phyloP scores from a whole-genome alignment of 2,113 vertebrate genomes.

The Brachyhypopomus occidentalis region DNA sequence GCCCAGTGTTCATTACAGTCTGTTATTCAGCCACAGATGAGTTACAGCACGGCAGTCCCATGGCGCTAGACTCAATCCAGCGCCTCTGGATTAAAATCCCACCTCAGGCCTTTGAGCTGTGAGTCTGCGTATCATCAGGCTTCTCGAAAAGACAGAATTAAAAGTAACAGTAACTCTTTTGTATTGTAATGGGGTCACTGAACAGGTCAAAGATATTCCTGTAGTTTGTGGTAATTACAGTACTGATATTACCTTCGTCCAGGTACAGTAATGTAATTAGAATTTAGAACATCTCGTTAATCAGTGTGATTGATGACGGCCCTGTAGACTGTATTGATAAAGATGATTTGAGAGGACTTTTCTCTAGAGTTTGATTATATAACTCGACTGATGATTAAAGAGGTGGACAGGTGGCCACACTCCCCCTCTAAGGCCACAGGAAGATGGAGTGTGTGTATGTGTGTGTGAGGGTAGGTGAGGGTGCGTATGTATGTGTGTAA shows the following conservation, averaged over 20 bases:
- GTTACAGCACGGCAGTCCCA: too few relatives aligned
- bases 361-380: slow-evolving; percentile 13
- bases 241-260: slow-evolving; percentile 3
- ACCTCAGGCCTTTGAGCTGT: not conserved
- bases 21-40: too few relatives aligned
- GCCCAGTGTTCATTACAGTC: too few relatives aligned
- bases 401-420: not conserved
- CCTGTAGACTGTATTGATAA: slow-evolving; percentile 24
- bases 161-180: slow-evolving; percentile 21
- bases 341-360: not conserved
- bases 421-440: not conserved
- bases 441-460: not conserved
- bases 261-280: slow-evolving; percentile 30
- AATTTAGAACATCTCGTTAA: slow-evolving; percentile 16
- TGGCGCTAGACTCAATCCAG: not conserved
- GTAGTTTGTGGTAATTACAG: slow-evolving; percentile 28
- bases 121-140: not conserved
- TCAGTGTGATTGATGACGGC: slow-evolving; percentile 31
- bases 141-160: slow-evolving; percentile 2
- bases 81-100: not conserved
- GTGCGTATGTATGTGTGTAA: slow-evolving; percentile 6
- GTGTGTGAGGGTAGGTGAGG: not conserved
- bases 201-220: slow-evolving; percentile 23
- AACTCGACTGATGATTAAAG: not conserved
- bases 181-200: slow-evolving; percentile 16